Evolutionary conservation across 2,888 invertebrate species (phyloP), one percentile per base, ranked within the genome.

Genomic region (Protonemura montana): DNA sequence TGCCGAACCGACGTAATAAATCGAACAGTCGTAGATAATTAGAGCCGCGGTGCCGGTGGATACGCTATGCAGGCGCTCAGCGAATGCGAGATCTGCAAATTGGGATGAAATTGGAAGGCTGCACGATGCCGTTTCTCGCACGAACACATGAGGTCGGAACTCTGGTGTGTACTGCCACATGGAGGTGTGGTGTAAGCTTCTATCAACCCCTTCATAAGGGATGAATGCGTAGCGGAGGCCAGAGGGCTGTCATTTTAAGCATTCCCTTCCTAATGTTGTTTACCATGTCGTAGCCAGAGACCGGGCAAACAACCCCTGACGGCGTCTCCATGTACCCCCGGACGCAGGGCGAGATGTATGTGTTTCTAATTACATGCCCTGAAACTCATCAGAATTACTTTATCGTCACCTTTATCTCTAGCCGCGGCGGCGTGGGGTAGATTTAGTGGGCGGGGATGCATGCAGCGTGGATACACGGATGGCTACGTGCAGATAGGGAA

Each of bases 281-380:
- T 59, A 59, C 59, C 59, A 13, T 59, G 16, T 59, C 59, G 59
- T 59, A 21, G 35, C 35, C 35, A 35, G 59, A 21, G 59, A 2
- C 59, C 1, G 59, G 59, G 59, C 59, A 59, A 59, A 59, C 59
- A 59, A 59, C 59, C 59, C 59, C 21, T 10, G 13, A 21, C 21
- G 59, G 59, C 59, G 13, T 59, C 59, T 10, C 59, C 7, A 13
- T 21, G 59, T n/a, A n/a, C n/a, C n/a, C n/a, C 35, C 35, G 59
- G 35, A 35, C 35, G 35, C 10, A 3, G 35, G 6, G 27, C 81
- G 30, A 81, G 81, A 81, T 81, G 81, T 81, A 81, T 81, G 81
- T 30, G 30, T 81, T 81, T 81, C 28, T 81, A 81, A 81, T 81
- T 28, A 81, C 30, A 78, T n/a, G n/a, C 78, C 78, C 28, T 78